phyloP scores from a whole-genome alignment of 2,888 invertebrate genomes.

The Gandaritis pyraliata region DNA sequence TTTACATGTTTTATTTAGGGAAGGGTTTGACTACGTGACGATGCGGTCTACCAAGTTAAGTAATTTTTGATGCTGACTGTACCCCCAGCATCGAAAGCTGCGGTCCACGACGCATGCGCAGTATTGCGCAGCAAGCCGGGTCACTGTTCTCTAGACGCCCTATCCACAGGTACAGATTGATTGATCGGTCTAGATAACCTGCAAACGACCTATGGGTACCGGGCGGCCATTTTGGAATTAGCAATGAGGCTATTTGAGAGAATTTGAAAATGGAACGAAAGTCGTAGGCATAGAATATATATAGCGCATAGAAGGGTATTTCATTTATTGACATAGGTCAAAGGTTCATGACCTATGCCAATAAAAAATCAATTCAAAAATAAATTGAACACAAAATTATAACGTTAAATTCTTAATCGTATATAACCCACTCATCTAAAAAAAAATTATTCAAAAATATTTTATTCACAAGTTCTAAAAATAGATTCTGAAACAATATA shows the following conservation, averaged over 20 bases:
- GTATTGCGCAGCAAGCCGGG: slow-evolving; percentile 21
- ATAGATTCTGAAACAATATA: not conserved
- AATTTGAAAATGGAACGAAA: not conserved
- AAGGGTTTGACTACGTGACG: no score
- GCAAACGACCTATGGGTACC: slow-evolving; percentile 15
- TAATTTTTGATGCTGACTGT: no score
- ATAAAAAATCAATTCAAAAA: not conserved
- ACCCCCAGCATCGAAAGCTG: slow-evolving; percentile 23
- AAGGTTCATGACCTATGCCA: not conserved
- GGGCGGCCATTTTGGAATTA: slow-evolving; percentile 21
- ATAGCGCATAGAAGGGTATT: no score
- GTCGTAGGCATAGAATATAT: not conserved
- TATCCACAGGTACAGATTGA: slow-evolving; percentile 34
- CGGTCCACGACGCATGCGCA: slow-evolving; percentile 28
- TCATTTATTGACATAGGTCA: not conserved
- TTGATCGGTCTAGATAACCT: slow-evolving; percentile 31
- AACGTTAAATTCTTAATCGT: no score
- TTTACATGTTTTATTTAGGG: no score
- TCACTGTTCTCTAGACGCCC: slow-evolving; percentile 33
- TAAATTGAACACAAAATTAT: no score
- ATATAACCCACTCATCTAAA: no score
- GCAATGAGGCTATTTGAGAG: not conserved
- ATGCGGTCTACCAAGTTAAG: no score
- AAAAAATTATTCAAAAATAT: no score
- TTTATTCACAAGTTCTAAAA: not conserved